These are phyloP conservation scores for Cephalopholis sonnerati DNA, from an alignment of 2,113 vertebrate genomes.

Conservation along the genomic window DNA sequence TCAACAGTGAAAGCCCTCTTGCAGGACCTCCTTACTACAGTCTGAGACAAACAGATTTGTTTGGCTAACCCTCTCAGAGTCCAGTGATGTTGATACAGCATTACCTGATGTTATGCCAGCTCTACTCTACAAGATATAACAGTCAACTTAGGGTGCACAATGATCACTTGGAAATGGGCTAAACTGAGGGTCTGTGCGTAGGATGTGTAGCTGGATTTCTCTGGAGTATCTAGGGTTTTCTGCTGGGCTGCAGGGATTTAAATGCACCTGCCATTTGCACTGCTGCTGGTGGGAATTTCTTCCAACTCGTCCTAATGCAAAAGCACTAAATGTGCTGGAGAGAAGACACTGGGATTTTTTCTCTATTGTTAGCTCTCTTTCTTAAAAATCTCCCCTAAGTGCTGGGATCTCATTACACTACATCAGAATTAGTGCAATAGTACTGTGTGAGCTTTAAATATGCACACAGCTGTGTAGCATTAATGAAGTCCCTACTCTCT, in stretches of 20 bases:
- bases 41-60: slow-evolving; percentile 3
- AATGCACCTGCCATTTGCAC: slow-evolving; percentile 12
- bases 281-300: neutral
- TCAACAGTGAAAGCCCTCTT: neutral
- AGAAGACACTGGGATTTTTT: slow-evolving; percentile 1
- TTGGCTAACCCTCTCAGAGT: neutral
- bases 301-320: neutral
- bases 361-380: slow-evolving; percentile 4
- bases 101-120: neutral
- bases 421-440: slow-evolving; percentile 41
- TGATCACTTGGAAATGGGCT: slow-evolving; percentile 2
- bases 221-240: slow-evolving; percentile 17
- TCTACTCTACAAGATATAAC: neutral
- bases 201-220: slow-evolving; percentile 14
- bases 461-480: slow-evolving; percentile 29
- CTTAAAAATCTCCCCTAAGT: slow-evolving; percentile 23
- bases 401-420: slow-evolving; percentile 37
- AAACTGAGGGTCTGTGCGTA: slow-evolving; percentile 17
- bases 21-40: neutral
- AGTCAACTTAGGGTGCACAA: neutral
- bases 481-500: slow-evolving; percentile 27
- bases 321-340: neutral
- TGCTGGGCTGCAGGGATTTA: slow-evolving; percentile 28
- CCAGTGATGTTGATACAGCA: neutral
- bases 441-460: slow-evolving; percentile 11